phyloP scores from a whole-genome alignment of 2,113 vertebrate genomes.

The Cathartes aura region DNA sequence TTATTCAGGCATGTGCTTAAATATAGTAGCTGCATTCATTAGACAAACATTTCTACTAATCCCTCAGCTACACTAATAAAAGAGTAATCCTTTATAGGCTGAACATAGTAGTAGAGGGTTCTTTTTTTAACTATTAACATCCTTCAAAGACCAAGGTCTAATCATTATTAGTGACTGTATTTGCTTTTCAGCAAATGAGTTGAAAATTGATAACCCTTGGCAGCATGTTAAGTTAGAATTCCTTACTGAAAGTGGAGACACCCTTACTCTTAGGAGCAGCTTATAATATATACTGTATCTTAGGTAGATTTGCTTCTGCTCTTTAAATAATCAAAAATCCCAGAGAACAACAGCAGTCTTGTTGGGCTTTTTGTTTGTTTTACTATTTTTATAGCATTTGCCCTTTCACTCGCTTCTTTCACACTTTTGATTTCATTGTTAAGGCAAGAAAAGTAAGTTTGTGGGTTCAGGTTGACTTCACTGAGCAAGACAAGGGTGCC shows the following conservation, averaged over 20 bases:
- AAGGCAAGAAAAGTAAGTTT: neutral
- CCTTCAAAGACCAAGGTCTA: conserved; percentile 19
- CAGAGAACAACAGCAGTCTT: neutral
- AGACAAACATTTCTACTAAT: conserved; percentile 73
- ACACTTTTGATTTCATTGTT: neutral
- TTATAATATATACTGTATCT: neutral
- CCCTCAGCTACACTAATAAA: conserved; percentile 70
- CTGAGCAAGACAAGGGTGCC: neutral
- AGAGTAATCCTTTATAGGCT: conserved; percentile 54
- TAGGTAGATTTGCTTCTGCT: neutral
- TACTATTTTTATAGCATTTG: neutral
- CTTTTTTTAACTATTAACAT: conserved; percentile 52
- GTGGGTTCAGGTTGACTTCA: neutral
- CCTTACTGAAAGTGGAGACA: conserved; percentile 11
- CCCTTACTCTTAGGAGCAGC: neutral
- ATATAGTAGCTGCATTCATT: conserved; percentile 79
- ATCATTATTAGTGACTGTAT: conserved; percentile 23
- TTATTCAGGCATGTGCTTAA: conserved; percentile 71
- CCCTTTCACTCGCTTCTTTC: neutral
- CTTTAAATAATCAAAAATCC: neutral
- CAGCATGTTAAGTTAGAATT: neutral
- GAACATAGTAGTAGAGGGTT: conserved; percentile 28
- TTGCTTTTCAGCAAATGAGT: conserved; percentile 19
- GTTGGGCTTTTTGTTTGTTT: neutral
- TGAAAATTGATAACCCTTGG: conserved; percentile 25